Evolutionary conservation across 2,113 vertebrate genomes (phyloP), one percentile per base, ranked within the genome.

Genomic region (Camelus dromedarius): DNA sequence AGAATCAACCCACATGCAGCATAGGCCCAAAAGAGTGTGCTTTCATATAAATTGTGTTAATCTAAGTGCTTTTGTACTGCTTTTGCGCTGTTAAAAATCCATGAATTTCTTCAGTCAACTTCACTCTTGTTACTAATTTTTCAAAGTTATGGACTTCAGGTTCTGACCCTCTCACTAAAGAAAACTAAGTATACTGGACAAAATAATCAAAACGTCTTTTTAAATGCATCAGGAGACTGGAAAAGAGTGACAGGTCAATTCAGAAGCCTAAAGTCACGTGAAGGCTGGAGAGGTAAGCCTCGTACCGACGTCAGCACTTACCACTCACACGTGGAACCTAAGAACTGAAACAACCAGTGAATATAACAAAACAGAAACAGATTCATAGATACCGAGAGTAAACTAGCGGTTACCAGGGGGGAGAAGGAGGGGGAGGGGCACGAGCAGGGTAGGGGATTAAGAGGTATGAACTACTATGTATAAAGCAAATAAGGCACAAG

Each of bases 201-300:
- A 85, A 82, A 94, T 35, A 38, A 72, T 22, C 60, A n/a, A 79
- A 85, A 64, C 26, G 15, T 38, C 30, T 92, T 70, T 96, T 64
- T 38, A 89, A 92, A 92, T 48, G 18, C 48, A 87, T 60, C 54
- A 48, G 18, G 82, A 42, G 73, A 76, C 32, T 52, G 46, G 67
- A 56, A n/a, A 50, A 89, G 62, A 22, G 42, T 60, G 54, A 70
- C 75, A 82, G 48, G 42, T 32, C 81, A 85, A 80, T 58, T n/a
- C 38, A 56, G 80, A 89, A 94, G 60, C 52, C 67, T 62, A 64
- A 80, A 79, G 35, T 22, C 60, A 32, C 4, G 3, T 22, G 67
- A 94, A 93, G 52, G 46, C 50, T 35, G 46, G 85, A 50, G 38
- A 92, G 30, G 32, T 13, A 32, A 95, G 62, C 15, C 19, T 42